Percentiles rank a stretch among this genome's conserved stretches.
Evolutionary conservation across 2,113 vertebrate species (phyloP).

Genomic region (Scytalopus superciliaris): DNA sequence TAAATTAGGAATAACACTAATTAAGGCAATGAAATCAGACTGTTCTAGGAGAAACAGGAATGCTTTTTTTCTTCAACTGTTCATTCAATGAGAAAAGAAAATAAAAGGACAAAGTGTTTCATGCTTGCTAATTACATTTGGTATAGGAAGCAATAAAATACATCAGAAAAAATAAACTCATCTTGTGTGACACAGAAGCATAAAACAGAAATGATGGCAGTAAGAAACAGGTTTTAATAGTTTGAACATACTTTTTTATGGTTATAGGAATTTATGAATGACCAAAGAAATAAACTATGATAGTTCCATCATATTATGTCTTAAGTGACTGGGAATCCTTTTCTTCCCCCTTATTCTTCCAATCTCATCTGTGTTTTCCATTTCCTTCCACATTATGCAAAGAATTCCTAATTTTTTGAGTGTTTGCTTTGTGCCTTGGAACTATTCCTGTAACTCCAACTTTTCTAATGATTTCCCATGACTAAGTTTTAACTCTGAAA

Average conservation of each 20-base stretch:
- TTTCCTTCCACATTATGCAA: not conserved
- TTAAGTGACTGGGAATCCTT: not conserved
- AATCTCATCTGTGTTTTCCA: not conserved
- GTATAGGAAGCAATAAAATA: not conserved
- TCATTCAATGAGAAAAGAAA: not conserved
- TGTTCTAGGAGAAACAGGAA: not conserved
- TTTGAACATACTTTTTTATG: not conserved
- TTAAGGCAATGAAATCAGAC: not conserved
- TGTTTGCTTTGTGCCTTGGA: not conserved
- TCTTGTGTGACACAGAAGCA: not conserved
- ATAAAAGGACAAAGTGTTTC: not conserved
- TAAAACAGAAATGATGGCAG: not conserved
- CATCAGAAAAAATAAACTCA: not conserved
- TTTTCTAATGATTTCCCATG: not conserved
- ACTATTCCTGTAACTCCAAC: not conserved
- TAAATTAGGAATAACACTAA: not conserved
- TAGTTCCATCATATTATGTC: not conserved
- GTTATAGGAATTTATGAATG: not conserved
- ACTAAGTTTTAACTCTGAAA: not conserved
- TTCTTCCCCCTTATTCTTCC: not conserved
- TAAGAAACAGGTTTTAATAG: not conserved
- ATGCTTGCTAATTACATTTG: not conserved
- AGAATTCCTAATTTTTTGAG: not conserved
- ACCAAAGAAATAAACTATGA: not conserved
- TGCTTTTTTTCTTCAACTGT: not conserved